Conservation (phyloP, 1,140 invertebrate genomes). For the Cherax destructor region DNA sequence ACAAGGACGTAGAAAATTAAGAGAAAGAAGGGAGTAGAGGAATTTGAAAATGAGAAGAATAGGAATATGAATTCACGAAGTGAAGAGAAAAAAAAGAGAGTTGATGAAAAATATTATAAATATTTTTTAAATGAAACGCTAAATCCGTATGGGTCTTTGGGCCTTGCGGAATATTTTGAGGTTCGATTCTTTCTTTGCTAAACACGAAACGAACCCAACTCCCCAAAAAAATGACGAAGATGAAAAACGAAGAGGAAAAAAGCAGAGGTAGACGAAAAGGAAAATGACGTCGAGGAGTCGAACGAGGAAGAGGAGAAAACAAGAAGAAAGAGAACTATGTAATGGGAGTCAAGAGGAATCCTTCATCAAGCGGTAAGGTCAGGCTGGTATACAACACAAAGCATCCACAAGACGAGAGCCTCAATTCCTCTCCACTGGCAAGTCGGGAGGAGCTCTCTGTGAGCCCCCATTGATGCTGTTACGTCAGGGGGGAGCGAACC, state of each 20-base stretch:
- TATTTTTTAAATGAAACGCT: too few relatives aligned
- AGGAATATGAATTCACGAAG: neutral
- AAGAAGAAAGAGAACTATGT: too few relatives aligned
- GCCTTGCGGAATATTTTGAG: too few relatives aligned
- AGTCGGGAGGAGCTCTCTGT: neutral
- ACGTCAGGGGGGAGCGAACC: conserved; percentile 12
- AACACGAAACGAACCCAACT: too few relatives aligned
- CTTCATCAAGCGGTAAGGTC: too few relatives aligned
- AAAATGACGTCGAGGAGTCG: neutral
- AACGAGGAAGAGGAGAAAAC: conserved; percentile 1
- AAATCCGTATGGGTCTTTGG: too few relatives aligned
- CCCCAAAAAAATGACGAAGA: neutral
- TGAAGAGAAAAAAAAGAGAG: neutral
- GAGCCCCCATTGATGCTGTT: conserved; percentile 29
- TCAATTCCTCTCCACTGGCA: neutral
- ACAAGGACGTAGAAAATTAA: neutral
- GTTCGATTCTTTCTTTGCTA: too few relatives aligned
- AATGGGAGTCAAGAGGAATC: too few relatives aligned
- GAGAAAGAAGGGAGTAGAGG: neutral
- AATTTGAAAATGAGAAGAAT: neutral
- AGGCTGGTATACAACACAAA: too few relatives aligned
- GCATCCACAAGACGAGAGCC: neutral
- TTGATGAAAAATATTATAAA: too few relatives aligned
- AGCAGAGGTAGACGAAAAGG: neutral
- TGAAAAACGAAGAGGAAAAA: neutral